phyloP scores from a whole-genome alignment of 2,888 invertebrate genomes.

The Drosophila tanythrix region DNA sequence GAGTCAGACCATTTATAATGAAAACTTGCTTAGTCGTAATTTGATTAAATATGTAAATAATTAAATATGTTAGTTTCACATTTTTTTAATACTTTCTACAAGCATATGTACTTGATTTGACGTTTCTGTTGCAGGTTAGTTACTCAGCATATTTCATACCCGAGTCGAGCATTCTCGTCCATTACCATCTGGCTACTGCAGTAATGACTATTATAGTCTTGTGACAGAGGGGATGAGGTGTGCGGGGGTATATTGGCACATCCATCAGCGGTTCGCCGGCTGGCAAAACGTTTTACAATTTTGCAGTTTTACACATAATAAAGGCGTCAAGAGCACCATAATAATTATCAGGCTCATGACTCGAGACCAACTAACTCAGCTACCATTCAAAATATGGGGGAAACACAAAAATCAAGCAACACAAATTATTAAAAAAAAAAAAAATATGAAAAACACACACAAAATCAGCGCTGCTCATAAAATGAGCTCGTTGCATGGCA shows the following conservation, averaged over 20 bases:
- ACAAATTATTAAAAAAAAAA: constrained; percentile 27
- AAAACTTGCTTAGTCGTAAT: not conserved
- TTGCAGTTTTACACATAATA: constrained; percentile 67
- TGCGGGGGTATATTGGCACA: constrained; percentile 51
- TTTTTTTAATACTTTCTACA: not conserved
- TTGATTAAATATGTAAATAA: not conserved
- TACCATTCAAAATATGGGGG: constrained; percentile 48
- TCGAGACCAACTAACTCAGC: constrained; percentile 29
- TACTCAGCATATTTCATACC: not conserved
- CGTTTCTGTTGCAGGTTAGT: not conserved
- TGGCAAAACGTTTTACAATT: constrained; percentile 67
- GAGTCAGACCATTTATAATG: not conserved
- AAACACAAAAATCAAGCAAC: not conserved
- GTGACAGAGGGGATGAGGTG: not conserved
- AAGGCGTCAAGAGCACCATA: constrained; percentile 79
- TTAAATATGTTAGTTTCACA: not conserved
- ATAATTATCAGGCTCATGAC: constrained; percentile 69
- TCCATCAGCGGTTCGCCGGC: constrained; percentile 65
- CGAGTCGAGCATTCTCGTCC: not conserved
- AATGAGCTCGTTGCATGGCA: constrained; percentile 65
- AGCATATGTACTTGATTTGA: not conserved
- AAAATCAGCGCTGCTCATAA: constrained; percentile 56
- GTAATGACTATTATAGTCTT: not conserved
- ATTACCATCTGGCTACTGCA: not conserved
- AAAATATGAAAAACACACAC: constrained; percentile 15